Conservation (phyloP, 2,888 invertebrate species). For the Eupeodes latifasciatus region DNA sequence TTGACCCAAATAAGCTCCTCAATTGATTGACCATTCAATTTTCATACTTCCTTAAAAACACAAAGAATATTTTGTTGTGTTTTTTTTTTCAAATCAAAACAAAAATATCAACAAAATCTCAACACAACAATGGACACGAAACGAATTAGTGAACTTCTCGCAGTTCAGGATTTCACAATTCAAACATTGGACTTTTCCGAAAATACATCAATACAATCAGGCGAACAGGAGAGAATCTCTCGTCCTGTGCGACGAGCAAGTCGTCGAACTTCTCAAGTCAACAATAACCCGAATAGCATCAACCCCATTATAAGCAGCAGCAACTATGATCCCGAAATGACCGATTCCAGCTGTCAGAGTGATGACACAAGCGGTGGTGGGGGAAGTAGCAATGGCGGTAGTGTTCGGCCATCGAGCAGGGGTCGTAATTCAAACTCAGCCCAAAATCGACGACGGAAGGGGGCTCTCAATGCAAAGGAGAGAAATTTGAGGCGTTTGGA, state of each 20-base stretch:
- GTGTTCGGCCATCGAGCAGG: constrained; percentile 81
- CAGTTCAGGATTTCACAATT: constrained; percentile 72
- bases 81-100: neutral
- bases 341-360: constrained; percentile 84
- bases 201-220: constrained; percentile 78
- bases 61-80: too few relatives aligned
- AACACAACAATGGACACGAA: constrained; percentile 70
- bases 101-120: constrained; percentile 22
- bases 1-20: constrained; percentile 4
- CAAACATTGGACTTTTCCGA: constrained; percentile 78
- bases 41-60: neutral
- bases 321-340: constrained; percentile 84
- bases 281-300: constrained; percentile 78
- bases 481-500: constrained; percentile 93
- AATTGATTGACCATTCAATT: neutral
- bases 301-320: constrained; percentile 80
- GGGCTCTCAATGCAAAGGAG: constrained; percentile 92
- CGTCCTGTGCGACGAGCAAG: constrained; percentile 82
- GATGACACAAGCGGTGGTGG: constrained; percentile 84
- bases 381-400: constrained; percentile 82
- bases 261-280: constrained; percentile 82
- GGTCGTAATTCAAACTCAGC: constrained; percentile 80
- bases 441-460: constrained; percentile 88
- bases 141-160: constrained; percentile 73
- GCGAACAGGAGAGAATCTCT: constrained; percentile 80